A percentile compares a stretch with the other conserved stretches of the same genome.
Conservation (phyloP, 1,140 invertebrate genomes). For the Neodiprion lecontei region DNA sequence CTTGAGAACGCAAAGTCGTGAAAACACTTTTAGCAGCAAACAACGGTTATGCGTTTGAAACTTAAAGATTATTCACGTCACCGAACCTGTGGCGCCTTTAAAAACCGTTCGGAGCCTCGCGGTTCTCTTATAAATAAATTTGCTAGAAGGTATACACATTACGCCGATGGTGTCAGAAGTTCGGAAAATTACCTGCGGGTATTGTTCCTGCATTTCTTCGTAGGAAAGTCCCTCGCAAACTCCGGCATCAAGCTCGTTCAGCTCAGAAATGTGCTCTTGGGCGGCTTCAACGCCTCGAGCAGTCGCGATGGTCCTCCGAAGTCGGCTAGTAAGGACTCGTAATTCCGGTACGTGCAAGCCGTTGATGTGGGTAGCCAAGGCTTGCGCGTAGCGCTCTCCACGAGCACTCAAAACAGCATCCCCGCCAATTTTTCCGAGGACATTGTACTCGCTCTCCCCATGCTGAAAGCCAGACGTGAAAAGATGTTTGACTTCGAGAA, state of each 20-base stretch:
- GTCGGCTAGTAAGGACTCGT: slow-evolving; percentile 87
- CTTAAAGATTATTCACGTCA: no score
- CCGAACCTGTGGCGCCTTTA: no score
- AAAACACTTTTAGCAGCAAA: no score
- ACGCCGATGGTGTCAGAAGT: no score
- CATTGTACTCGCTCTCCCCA: slow-evolving; percentile 92
- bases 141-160: no score
- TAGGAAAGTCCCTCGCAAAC: slow-evolving; percentile 93
- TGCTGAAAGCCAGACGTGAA: slow-evolving; percentile 67
- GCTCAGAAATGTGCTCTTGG: slow-evolving; percentile 77
- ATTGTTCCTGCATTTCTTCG: slow-evolving; percentile 89
- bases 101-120: no score
- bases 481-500: neutral
- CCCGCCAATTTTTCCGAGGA: slow-evolving; percentile 89
- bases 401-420: slow-evolving; percentile 83
- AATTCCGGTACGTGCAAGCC: slow-evolving; percentile 72
- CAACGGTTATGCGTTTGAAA: no score
- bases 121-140: no score
- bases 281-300: slow-evolving; percentile 80
- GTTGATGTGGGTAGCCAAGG: slow-evolving; percentile 78
- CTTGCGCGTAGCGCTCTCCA: slow-evolving; percentile 80
- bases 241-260: slow-evolving; percentile 93
- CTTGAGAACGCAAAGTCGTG: no score
- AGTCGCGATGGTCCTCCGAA: slow-evolving; percentile 88
- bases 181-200: slow-evolving; percentile 68